Base-by-base conservation (phyloP, 2,888 invertebrate genomes). In the Galerucella pusilla region DNA sequence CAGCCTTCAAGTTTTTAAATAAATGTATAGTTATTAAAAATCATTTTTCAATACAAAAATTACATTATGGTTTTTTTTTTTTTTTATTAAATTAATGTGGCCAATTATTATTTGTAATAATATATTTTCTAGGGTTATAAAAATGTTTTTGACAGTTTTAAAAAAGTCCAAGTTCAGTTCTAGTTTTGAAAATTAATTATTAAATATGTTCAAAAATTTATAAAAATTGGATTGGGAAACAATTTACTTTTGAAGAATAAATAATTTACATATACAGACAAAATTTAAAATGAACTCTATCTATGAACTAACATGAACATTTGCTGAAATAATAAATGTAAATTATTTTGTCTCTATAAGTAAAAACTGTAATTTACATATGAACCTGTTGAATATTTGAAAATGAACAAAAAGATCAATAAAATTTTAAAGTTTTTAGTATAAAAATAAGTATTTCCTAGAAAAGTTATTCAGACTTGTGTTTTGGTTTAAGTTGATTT, bases 361-460 rank as follows among this genome's bases (percentile, higher is more conserved):
- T 16, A 52, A 52, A n/a, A 12, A 52, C 35, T 35, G 0, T 35
- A 35, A 0, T 35, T 35, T 42, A 42, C 35, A 42, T 9, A 42
- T 42, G 35, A 42, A 42, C 35, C 35, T 42, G 35, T 42, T 42
- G 35, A 42, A 42, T 42, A 42, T 52, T n/a, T 52, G 14, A 42
- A 63, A 63, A 63, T 42, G n/a, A 65, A 65, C 42, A 10, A 46
- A 65, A 46, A 45, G 12, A 65, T 14, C 14, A 65, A 65, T 65
- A 20, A 65, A 65, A 46, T 65, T 12, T 65, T 6, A n/a, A 64
- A 46, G 46, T 65, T 46, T 16, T 65, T 65, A 16, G 74, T 78
- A 77, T 72, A 78, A 78, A 78, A 78, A 78, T 78, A 78, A 78
- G 52, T 68, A 74, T 72, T 71, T 65, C 74, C 70, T 73, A 68